Evolutionary conservation across 1,140 invertebrate species (phyloP), one percentile per base, ranked within the genome.

Genomic region (Solenopsis invicta): DNA sequence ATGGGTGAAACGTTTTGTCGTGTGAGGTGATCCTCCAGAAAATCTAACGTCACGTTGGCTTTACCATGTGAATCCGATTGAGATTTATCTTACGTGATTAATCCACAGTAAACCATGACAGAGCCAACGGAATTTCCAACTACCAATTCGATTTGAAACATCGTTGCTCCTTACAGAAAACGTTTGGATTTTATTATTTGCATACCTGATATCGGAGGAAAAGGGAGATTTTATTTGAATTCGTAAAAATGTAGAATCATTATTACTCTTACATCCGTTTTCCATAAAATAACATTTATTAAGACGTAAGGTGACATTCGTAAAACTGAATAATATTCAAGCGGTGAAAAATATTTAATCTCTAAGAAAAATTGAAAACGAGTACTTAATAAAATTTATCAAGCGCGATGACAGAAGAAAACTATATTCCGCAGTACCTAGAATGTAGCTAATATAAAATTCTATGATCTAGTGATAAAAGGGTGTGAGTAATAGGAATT

Each of bases 1-100:
- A 4, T 29, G 29, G 29, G 29, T 56, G 12, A 10, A 81, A 81
- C 13, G 48, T 56, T 80, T 69, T 80, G 34, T 81, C 24, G 16
- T 29, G 12, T 71, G 66, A 52, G n/a, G 10, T 10, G 16, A 54
- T 69, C 8, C 45, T 80, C 24, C 24, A 48, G n/a, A 52, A 80
- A 41, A 37, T 66, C 29, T 78, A 78, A 54, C 9, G 48, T 80
- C 34, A 80, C n/a, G 5, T 56, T 41, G 45, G 34, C 48, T 54
- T 69, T 80, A 54, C 48, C 29, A 45, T 61, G 48, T 24, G 29
- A 69, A 80, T 67, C 29, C n/a, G 61, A 52, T 80, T 69, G 77
- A 41, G 48, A 69, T 69, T 80, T 81, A 71, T 59, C 48, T 56
- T 71, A 71, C 9, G 41, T 56, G 34, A 69, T 56, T 81, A 81